A percentile compares a stretch with the other conserved stretches of the same genome.
These are phyloP conservation scores for Chaetodon trifasciatus DNA, from an alignment of 2,797 vertebrate species.

Conservation along the genomic window DNA sequence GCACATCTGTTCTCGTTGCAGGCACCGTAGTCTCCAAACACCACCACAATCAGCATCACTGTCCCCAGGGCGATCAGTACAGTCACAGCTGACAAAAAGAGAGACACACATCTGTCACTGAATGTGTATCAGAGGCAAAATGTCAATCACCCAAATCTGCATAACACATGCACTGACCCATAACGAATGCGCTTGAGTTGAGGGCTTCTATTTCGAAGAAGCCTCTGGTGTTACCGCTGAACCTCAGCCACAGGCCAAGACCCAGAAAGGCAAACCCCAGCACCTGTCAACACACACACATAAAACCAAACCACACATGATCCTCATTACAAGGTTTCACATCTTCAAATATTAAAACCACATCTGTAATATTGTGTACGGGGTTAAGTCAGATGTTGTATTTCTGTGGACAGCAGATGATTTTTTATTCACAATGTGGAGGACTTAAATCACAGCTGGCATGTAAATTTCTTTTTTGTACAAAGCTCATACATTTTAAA, in stretches of 20 bases:
- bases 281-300: conserved; percentile 60
- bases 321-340: not conserved
- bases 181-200: conserved; percentile 69
- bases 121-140: not conserved
- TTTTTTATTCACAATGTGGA: not conserved
- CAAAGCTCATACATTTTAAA: not conserved
- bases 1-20: conserved; percentile 71
- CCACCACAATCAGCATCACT: conserved; percentile 73
- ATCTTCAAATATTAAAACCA: not conserved
- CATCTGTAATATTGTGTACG: no score
- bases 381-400: not conserved
- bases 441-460: not conserved
- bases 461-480: not conserved
- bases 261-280: conserved; percentile 69
- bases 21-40: conserved; percentile 74
- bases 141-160: rapidly evolving
- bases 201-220: conserved; percentile 59
- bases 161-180: conserved; percentile 50
- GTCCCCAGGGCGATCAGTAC: conserved; percentile 70
- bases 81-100: conserved; percentile 62
- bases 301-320: not conserved
- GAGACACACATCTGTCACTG: not conserved
- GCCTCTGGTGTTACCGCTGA: conserved; percentile 63
- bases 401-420: not conserved
- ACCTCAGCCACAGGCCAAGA: conserved; percentile 79